Conservation (phyloP, 2,113 vertebrate species). For the Apaloderma vittatum region DNA sequence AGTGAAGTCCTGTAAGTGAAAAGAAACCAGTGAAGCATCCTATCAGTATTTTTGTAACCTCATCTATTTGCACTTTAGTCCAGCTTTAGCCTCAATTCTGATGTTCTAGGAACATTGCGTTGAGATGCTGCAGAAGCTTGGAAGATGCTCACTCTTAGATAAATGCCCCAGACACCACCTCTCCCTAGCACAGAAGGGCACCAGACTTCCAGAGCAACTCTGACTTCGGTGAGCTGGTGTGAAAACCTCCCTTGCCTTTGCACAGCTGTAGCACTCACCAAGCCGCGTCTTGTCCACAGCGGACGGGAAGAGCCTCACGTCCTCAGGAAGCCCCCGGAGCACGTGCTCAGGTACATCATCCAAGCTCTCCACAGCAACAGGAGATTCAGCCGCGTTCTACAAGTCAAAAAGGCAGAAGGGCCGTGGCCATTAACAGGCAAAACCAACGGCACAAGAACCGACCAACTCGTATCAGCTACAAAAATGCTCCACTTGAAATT, state of each 20-base stretch:
- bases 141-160: background rate
- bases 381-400: conserved; percentile 72
- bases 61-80: background rate
- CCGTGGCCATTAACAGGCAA: background rate
- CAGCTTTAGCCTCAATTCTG: background rate
- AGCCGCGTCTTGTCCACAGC: conserved; percentile 83
- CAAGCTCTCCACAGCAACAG: conserved; percentile 76
- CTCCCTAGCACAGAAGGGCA: background rate
- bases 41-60: background rate
- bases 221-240: background rate
- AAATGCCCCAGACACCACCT: background rate
- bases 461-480: background rate
- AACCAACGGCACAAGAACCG: background rate
- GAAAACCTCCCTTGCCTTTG: background rate
- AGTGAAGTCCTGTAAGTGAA: background rate
- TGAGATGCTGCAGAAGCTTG: background rate
- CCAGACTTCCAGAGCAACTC: background rate
- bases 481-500: background rate
- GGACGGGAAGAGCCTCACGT: conserved; percentile 82
- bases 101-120: background rate
- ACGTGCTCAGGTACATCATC: conserved; percentile 83
- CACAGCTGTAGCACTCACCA: conserved; percentile 68
- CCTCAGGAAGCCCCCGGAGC: conserved; percentile 83
- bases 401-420: conserved; percentile 46
- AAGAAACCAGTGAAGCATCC: background rate